Evolutionary conservation across 2,888 invertebrate species (phyloP).

Genomic region (Malthinus seriepunctatus): DNA sequence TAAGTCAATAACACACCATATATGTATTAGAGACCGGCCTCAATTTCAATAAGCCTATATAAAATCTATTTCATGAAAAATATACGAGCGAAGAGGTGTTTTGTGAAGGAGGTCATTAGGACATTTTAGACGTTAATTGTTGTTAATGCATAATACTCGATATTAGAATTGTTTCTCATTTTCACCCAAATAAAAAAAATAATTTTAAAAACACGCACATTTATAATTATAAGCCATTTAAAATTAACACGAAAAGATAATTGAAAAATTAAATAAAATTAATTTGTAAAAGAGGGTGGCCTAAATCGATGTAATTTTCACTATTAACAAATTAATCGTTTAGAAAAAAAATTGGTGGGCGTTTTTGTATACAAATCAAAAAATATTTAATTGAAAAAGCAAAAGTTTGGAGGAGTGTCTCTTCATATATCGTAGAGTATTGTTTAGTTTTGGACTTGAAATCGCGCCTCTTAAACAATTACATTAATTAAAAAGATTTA

Average conservation of each 20-base stretch:
- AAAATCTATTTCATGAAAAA: constrained; percentile 4
- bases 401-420: not conserved
- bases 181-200: no score
- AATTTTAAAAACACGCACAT: no score
- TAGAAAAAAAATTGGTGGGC: no score
- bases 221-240: no score
- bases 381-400: not conserved
- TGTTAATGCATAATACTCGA: constrained; percentile 4
- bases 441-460: no score
- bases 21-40: constrained; percentile 2
- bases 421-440: not conserved
- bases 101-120: constrained; percentile 5
- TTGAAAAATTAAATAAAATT: no score
- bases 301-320: no score
- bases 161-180: constrained; percentile 1
- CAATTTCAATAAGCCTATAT: not conserved
- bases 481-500: not conserved
- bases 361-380: no score
- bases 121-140: constrained; percentile 5
- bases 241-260: no score
- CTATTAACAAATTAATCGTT: no score
- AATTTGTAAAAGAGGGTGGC: no score
- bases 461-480: not conserved
- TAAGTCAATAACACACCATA: not conserved
- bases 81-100: not conserved